A percentile compares a stretch with the other conserved stretches of the same genome.
These are phyloP conservation scores for Rhadinocentrus ornatus DNA, from an alignment of 2,797 vertebrate genomes.

Conservation along the genomic window DNA sequence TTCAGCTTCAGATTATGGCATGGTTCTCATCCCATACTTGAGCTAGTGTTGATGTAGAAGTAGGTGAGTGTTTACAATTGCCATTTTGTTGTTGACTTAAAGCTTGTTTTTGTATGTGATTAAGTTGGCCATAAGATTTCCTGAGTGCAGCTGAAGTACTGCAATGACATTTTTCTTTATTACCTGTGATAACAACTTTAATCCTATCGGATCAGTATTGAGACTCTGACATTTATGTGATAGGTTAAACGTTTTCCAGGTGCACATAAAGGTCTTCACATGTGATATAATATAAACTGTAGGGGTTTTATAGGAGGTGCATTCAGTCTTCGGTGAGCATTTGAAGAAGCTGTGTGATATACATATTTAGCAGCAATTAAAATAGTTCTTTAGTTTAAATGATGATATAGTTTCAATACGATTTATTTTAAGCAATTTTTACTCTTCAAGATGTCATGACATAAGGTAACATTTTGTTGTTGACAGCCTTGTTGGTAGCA, in stretches of 20 bases:
- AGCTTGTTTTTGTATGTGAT: neutral
- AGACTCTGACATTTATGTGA: slow-evolving; percentile 15
- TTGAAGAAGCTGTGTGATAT: neutral
- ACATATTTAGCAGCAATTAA: too few species aligned
- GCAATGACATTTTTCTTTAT: slow-evolving; percentile 24
- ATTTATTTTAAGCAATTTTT: too few species aligned
- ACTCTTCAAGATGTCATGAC: slow-evolving; percentile 13
- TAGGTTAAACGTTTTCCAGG: neutral
- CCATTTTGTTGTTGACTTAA: neutral
- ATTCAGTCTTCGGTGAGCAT: neutral
- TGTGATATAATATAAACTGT: neutral
- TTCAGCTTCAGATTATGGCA: too few species aligned
- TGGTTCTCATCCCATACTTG: too few species aligned
- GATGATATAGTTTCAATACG: slow-evolving; percentile 10
- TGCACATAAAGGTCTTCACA: neutral
- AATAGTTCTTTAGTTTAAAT: too few species aligned
- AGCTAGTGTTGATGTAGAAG: too few species aligned
- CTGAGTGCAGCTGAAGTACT: slow-evolving; percentile 2
- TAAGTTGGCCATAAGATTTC: neutral
- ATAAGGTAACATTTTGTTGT: neutral
- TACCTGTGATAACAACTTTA: neutral
- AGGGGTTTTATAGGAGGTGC: neutral
- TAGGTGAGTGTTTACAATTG: neutral
- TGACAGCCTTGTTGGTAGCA: slow-evolving; percentile 11
- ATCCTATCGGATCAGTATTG: slow-evolving; percentile 6